phyloP scores from a whole-genome alignment of 1,140 invertebrate species.

The Diorhabda elongata region DNA sequence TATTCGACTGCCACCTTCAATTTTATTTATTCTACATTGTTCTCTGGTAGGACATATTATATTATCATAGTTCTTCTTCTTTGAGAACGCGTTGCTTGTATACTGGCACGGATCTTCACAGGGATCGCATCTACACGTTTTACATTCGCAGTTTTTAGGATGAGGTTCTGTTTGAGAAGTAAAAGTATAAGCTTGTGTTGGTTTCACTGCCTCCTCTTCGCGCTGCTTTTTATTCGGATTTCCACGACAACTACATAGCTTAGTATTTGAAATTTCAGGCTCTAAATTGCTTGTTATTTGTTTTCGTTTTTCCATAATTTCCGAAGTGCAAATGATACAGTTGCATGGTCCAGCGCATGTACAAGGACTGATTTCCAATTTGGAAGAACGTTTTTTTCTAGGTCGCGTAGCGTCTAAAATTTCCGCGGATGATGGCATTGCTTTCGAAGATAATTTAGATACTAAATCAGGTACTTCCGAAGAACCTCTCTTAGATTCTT shows the following conservation, averaged over 20 bases:
- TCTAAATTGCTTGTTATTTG: background rate
- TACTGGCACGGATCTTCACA: too few species aligned
- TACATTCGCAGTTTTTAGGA: background rate
- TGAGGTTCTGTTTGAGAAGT: background rate
- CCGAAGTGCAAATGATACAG: constrained; percentile 21
- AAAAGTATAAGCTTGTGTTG: background rate
- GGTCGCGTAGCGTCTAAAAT: constrained; percentile 8
- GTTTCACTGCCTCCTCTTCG: background rate
- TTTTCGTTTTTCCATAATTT: constrained; percentile 10
- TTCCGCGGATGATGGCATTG: background rate
- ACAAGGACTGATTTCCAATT: constrained; percentile 19
- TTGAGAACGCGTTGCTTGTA: too few species aligned
- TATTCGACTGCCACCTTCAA: too few species aligned
- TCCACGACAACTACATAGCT: background rate
- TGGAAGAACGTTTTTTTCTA: constrained; percentile 23
- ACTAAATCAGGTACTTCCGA: constrained; percentile 24
- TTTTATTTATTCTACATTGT: too few species aligned
- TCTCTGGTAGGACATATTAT: too few species aligned
- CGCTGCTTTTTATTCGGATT: background rate
- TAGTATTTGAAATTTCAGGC: background rate
- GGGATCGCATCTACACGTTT: too few species aligned
- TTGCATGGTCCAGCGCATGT: constrained; percentile 24
- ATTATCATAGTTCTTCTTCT: too few species aligned
- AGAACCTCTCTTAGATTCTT: background rate
- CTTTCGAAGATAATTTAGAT: constrained; percentile 23